phyloP scores from a whole-genome alignment of 2,113 vertebrate genomes.

The Siniperca knerii region DNA sequence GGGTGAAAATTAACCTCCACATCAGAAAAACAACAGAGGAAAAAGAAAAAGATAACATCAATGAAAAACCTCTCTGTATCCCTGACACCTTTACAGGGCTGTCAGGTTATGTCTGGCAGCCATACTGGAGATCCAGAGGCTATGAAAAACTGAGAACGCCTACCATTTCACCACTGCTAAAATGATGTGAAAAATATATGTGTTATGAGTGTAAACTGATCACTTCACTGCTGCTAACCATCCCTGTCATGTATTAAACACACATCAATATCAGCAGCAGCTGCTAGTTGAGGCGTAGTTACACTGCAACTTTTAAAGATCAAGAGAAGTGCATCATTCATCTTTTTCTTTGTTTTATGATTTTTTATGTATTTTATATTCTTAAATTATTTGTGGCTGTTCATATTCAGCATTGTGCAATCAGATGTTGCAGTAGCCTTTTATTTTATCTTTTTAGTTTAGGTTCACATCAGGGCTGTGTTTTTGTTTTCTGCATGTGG shows the following conservation, averaged over 20 bases:
- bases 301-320: not conserved
- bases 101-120: conserved; percentile 33
- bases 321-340: not conserved
- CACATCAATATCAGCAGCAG: not conserved
- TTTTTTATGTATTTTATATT: not conserved
- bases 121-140: conserved; percentile 10
- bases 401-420: not conserved
- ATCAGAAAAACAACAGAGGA: conserved; percentile 36
- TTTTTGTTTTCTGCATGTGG: not conserved
- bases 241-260: not conserved
- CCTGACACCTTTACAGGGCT: conserved; percentile 29
- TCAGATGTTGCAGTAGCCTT: not conserved
- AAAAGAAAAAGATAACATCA: conserved; percentile 13
- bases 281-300: not conserved
- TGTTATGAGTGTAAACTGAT: not conserved
- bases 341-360: not conserved
- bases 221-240: not conserved
- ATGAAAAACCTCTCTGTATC: conserved; percentile 29
- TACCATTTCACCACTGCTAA: conserved; percentile 4
- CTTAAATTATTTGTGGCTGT: not conserved
- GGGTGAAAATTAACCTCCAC: conserved; percentile 54
- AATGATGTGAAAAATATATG: not conserved
- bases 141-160: conserved; percentile 16
- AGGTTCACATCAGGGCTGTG: not conserved
- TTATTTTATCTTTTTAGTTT: not conserved